Percentiles rank a stretch among this genome's conserved stretches.
phyloP scores from a whole-genome alignment of 2,797 vertebrate genomes.

The Coccyzus lansbergi region DNA sequence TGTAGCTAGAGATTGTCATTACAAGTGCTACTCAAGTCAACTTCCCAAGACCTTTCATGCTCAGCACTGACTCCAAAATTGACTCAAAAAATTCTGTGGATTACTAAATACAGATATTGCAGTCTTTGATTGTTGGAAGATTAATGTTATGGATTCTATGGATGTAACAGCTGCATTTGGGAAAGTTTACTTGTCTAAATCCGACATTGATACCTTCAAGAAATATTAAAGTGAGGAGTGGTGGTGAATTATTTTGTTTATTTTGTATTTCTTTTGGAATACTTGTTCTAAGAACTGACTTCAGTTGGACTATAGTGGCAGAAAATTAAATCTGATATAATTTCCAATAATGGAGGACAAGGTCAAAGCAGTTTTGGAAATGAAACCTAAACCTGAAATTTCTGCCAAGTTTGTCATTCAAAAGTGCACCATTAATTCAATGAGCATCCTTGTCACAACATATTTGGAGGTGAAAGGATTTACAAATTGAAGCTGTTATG shows the following conservation, averaged over 20 bases:
- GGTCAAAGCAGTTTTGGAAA: conserved; percentile 20
- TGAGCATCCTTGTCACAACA: background rate
- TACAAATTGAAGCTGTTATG: background rate
- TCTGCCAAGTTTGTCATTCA: background rate
- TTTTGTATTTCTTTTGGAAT: background rate
- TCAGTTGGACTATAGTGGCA: background rate
- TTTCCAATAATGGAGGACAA: background rate
- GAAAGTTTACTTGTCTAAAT: conserved; percentile 39
- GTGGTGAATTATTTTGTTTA: background rate
- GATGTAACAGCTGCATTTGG: conserved; percentile 44
- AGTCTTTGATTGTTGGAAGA: background rate
- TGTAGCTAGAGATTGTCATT: conserved; percentile 31
- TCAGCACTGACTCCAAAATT: conserved; percentile 28
- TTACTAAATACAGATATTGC: conserved; percentile 64
- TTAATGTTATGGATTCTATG: conserved; percentile 8
- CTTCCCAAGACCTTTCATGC: conserved; percentile 66
- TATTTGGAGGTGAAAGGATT: background rate
- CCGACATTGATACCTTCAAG: conserved; percentile 44
- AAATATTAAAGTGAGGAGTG: background rate
- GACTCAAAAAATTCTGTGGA: conserved; percentile 35
- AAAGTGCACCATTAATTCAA: background rate
- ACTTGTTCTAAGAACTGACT: background rate
- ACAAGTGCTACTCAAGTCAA: background rate
- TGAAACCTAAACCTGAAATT: background rate
- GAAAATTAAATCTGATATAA: conserved; percentile 7